Percentiles rank a stretch among this genome's conserved stretches.
These are phyloP conservation scores for Cinclus cinclus DNA, from an alignment of 2,113 vertebrate species.

Conservation along the genomic window DNA sequence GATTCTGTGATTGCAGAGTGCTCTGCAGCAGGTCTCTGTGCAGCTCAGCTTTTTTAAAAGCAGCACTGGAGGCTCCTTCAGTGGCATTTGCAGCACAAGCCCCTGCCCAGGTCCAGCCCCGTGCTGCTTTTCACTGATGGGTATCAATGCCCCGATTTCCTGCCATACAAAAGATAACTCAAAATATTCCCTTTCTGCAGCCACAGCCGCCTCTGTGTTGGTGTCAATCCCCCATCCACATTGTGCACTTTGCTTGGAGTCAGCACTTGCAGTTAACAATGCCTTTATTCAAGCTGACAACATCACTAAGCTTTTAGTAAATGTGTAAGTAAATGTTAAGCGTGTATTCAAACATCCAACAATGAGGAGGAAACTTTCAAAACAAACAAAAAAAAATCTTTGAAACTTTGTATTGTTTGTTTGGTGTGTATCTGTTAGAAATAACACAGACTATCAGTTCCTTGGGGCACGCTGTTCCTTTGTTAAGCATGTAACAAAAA, in stretches of 20 bases:
- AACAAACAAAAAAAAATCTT: conserved; percentile 17
- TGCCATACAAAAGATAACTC: conserved; percentile 36
- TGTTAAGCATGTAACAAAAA: conserved; percentile 17
- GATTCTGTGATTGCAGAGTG: too few relatives aligned
- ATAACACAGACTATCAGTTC: conserved; percentile 48
- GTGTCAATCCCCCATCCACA: conserved; percentile 9
- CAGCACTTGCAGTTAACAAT: conserved; percentile 38
- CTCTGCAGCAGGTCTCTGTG: background rate
- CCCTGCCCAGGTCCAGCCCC: background rate
- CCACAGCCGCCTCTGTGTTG: background rate
- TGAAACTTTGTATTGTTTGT: conserved; percentile 43
- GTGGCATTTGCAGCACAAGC: background rate
- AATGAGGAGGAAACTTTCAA: conserved; percentile 43
- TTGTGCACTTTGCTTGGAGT: conserved; percentile 38
- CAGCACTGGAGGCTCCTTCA: background rate
- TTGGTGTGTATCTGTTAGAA: conserved; percentile 56
- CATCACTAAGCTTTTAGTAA: conserved; percentile 34
- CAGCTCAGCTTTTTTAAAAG: background rate
- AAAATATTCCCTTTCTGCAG: conserved; percentile 17
- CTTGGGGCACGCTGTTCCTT: conserved; percentile 42
- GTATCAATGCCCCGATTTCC: background rate
- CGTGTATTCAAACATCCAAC: conserved; percentile 50
- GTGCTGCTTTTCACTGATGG: background rate
- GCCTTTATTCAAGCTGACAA: conserved; percentile 54
- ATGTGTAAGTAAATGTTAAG: conserved; percentile 52